phyloP scores from a whole-genome alignment of 2,113 vertebrate genomes.

The Eublepharis macularius region DNA sequence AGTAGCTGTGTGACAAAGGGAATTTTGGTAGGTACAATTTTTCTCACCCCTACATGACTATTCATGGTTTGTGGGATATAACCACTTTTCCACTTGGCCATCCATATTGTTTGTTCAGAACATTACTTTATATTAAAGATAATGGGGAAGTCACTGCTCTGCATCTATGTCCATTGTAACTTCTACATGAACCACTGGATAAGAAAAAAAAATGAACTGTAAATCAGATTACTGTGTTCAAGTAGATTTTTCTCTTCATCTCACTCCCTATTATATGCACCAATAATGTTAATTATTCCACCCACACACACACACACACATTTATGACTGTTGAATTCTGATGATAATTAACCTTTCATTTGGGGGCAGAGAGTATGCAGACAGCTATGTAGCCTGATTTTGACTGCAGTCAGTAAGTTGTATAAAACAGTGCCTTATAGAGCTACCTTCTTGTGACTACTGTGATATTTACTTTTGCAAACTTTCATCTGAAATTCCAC shows the following conservation, averaged over 20 bases:
- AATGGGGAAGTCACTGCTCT: not conserved
- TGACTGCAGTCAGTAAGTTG: not conserved
- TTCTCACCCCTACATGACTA: not conserved
- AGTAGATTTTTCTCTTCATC: not conserved
- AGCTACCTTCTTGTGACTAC: not conserved
- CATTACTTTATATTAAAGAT: not conserved
- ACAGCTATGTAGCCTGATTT: not conserved
- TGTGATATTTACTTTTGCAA: not conserved
- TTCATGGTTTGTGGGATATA: not conserved
- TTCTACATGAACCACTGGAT: not conserved
- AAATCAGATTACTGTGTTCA: not conserved
- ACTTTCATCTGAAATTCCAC: not conserved
- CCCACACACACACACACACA: not conserved
- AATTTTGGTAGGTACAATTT: not conserved
- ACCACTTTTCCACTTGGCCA: not conserved
- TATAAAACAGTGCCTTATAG: rapidly evolving
- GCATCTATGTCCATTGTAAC: not conserved
- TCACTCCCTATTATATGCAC: not conserved
- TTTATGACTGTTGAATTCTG: not conserved
- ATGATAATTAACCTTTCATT: not conserved
- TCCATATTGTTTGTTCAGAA: not conserved
- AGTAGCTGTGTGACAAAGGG: not conserved
- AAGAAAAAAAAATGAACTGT: not conserved
- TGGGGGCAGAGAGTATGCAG: not conserved
- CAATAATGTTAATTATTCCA: not conserved